Conservation (phyloP, 2,797 vertebrate species). For the Tapera naevia region DNA sequence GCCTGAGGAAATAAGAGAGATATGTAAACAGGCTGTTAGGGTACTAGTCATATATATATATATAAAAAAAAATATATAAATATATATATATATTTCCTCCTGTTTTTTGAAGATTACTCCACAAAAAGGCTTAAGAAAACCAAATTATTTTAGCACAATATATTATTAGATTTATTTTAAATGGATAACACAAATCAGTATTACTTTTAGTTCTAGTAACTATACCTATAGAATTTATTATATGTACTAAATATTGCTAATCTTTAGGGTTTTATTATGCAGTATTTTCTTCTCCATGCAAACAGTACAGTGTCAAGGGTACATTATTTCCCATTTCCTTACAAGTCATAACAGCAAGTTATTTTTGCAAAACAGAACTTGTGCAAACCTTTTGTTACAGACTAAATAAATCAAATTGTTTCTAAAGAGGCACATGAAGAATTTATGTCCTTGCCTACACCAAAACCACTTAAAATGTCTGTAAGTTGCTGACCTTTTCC, state of each 20-base stretch:
- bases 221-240: neutral
- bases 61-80: too few species aligned
- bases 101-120: neutral
- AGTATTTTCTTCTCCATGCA: neutral
- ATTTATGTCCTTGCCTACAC: neutral
- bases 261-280: neutral
- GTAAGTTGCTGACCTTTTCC: neutral
- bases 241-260: neutral
- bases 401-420: neutral
- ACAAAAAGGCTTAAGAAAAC: neutral
- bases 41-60: neutral
- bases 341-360: neutral
- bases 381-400: neutral
- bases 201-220: neutral
- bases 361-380: neutral
- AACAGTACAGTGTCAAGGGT: neutral
- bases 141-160: neutral
- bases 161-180: neutral
- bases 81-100: neutral
- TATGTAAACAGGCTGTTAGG: neutral
- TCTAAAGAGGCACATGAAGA: neutral
- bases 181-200: neutral
- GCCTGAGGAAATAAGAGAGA: neutral
- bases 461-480: neutral
- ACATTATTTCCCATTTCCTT: neutral